phyloP scores from a whole-genome alignment of 2,888 invertebrate species.

The Ecdyonurus torrentis region DNA sequence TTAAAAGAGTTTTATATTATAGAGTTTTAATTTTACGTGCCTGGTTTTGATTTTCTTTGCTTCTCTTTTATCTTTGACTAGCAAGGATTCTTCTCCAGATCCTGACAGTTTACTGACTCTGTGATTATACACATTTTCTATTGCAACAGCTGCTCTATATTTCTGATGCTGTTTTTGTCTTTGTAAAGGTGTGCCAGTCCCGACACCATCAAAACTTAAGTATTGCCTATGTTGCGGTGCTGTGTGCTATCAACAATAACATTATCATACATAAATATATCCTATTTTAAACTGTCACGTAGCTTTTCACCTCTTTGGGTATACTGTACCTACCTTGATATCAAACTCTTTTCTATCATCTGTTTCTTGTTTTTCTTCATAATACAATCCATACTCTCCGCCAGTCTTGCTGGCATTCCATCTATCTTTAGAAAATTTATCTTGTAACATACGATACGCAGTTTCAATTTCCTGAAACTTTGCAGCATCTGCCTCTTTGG shows the following conservation, averaged over 20 bases:
- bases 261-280: constrained; percentile 2
- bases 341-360: constrained; percentile 37
- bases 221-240: constrained; percentile 81
- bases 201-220: constrained; percentile 60
- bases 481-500: constrained; percentile 46
- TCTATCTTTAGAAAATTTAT: constrained; percentile 44
- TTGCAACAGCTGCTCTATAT: constrained; percentile 47
- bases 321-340: constrained; percentile 34
- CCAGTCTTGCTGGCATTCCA: constrained; percentile 28
- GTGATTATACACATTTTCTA: constrained; percentile 43
- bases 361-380: constrained; percentile 24
- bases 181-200: constrained; percentile 59
- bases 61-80: constrained; percentile 40
- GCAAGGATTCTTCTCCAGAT: constrained; percentile 41
- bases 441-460: constrained; percentile 54
- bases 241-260: constrained; percentile 42
- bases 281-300: neutral
- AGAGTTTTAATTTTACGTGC: constrained; percentile 21
- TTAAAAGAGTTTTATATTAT: neutral
- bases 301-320: neutral
- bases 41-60: constrained; percentile 57
- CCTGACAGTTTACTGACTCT: constrained; percentile 26
- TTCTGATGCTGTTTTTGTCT: constrained; percentile 61
- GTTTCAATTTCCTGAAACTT: constrained; percentile 57
- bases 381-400: constrained; percentile 24